A percentile compares a stretch with the other conserved stretches of the same genome.
Evolutionary conservation across 1,140 invertebrate genomes (phyloP).

Genomic region (Tachypleus tridentatus): DNA sequence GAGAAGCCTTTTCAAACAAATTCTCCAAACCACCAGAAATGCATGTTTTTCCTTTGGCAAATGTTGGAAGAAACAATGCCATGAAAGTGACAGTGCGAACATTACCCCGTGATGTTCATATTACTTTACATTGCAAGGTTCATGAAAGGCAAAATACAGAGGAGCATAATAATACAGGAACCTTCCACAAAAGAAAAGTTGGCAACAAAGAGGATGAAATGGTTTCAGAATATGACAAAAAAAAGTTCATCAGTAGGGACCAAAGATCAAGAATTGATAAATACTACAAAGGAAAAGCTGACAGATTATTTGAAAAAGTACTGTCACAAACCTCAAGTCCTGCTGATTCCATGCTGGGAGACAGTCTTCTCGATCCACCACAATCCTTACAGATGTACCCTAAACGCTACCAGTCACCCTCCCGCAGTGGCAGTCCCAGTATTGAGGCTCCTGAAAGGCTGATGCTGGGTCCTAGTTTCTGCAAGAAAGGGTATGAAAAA

Average conservation of each 20-base stretch:
- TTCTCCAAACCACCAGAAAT: constrained; percentile 57
- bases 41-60: constrained; percentile 71
- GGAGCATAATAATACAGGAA: too few species aligned
- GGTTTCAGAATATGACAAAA: not conserved
- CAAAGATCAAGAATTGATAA: not conserved
- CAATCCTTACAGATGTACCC: constrained; percentile 29
- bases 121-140: constrained; percentile 27
- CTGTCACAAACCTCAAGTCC: constrained; percentile 13
- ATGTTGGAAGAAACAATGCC: constrained; percentile 52
- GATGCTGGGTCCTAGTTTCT: constrained; percentile 24
- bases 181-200: not conserved
- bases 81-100: constrained; percentile 44
- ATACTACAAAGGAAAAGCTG: not conserved
- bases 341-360: constrained; percentile 31
- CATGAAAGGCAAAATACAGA: constrained; percentile 4
- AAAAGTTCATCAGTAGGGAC: not conserved
- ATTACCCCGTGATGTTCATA: constrained; percentile 28
- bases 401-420: constrained; percentile 32
- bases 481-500: too few species aligned
- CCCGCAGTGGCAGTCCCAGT: constrained; percentile 30
- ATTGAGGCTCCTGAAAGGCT: constrained; percentile 34
- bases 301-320: constrained; percentile 1
- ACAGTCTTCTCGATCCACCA: constrained; percentile 37
- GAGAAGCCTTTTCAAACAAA: constrained; percentile 38
- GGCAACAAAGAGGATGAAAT: not conserved